Evolutionary conservation across 2,888 invertebrate species (phyloP), one percentile per base, ranked within the genome.

Genomic region (Eueremaeus valkanovi): DNA sequence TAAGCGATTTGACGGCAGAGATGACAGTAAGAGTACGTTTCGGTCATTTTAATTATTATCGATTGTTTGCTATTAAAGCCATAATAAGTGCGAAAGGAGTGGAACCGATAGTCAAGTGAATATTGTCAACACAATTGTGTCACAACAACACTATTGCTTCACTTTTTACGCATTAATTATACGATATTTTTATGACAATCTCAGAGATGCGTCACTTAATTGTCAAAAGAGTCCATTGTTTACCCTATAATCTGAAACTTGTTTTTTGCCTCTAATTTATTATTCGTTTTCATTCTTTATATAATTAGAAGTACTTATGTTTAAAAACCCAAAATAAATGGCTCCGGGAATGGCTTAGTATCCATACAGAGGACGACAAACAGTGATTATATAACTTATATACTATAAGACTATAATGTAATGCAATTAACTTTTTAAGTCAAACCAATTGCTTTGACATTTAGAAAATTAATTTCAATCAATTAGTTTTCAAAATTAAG

Each of bases 41-140:
- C 13, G 51, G 55, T 55, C 24, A 55, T 55, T 55, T 55, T 55
- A 55, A 55, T 55, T 24, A 55, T 55, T 55, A 55, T 55, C 55
- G 55, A 55, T 55, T 55, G 55, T 16, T 13, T 55, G 3, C 16
- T 42, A 42, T 42, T 42, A 42, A 42, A 42, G 16, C 11, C 9
- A 42, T 42, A 11, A 42, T 9, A 11, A 42, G 42, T 42, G 42
- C 9, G 16, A 9, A 42, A 11, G 11, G 42, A 11, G 16, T 16
- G 42, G 42, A 45, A 16, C 6, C 16, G 16, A 45, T 45, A 16
- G 45, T 45, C 2, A 45, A 45, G 16, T 45, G 16, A 36, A 11
- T 36, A 8, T 36, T 36, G 36, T 36, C 45, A 45, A 16, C 16
- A 45, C 45, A 45, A 3, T 61, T 61, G 8, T 61, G 31, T 33